These are phyloP conservation scores for Florisuga fusca DNA, from an alignment of 2,797 vertebrate genomes.

Conservation along the genomic window DNA sequence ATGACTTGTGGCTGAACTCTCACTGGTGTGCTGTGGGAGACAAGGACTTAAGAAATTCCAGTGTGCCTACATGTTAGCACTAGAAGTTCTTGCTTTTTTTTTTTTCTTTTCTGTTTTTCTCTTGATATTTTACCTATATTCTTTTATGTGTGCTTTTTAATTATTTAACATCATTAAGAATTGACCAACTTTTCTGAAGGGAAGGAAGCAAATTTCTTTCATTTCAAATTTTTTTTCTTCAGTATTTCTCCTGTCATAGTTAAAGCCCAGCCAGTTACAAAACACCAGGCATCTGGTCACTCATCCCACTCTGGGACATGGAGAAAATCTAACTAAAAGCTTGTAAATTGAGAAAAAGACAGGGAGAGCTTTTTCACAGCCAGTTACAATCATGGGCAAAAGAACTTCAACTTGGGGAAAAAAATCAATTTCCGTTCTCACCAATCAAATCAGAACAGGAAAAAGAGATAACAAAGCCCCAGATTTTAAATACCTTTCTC, in stretches of 20 bases:
- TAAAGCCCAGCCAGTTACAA: too few relatives aligned
- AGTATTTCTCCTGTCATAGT: not conserved
- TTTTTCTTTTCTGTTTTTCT: not conserved
- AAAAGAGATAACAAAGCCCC: too few relatives aligned
- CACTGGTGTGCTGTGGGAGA: not conserved
- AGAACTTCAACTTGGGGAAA: too few relatives aligned
- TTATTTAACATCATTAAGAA: not conserved
- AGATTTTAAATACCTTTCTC: too few relatives aligned
- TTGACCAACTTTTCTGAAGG: not conserved
- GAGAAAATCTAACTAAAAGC: too few relatives aligned
- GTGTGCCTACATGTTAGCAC: not conserved
- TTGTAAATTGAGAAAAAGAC: too few relatives aligned
- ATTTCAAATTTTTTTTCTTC: not conserved
- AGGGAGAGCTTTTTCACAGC: too few relatives aligned
- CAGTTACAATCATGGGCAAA: too few relatives aligned
- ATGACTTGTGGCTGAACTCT: rapidly evolving
- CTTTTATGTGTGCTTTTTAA: not conserved
- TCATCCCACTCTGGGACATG: too few relatives aligned
- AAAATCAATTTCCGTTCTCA: too few relatives aligned
- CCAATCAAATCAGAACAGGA: too few relatives aligned
- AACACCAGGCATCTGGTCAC: too few relatives aligned
- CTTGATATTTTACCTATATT: not conserved
- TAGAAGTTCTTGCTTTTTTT: not conserved
- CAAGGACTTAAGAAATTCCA: not conserved
- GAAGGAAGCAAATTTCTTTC: not conserved